phyloP scores from a whole-genome alignment of 2,113 vertebrate species.

The Channa maculata region DNA sequence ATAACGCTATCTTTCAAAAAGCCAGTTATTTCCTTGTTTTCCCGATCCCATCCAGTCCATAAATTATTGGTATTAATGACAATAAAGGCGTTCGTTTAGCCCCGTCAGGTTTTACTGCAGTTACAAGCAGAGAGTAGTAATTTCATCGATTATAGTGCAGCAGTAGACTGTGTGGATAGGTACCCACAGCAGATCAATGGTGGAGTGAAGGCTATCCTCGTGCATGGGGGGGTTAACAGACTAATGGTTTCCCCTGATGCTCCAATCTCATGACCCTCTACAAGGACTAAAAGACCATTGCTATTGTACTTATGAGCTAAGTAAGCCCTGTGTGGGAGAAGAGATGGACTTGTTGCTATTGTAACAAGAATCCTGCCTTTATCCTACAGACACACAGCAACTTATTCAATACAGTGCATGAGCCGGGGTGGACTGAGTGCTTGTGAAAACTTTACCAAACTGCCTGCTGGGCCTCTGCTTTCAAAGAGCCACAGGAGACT shows the following conservation, averaged over 20 bases:
- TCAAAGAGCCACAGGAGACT: slow-evolving; percentile 15
- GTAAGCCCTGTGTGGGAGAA: slow-evolving; percentile 28
- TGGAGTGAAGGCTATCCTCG: slow-evolving; percentile 52
- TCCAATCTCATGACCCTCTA: slow-evolving; percentile 58
- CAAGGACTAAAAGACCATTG: slow-evolving; percentile 30
- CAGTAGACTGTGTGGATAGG: slow-evolving; percentile 30
- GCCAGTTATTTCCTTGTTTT: slow-evolving; percentile 26
- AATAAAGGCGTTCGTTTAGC: slow-evolving; percentile 27
- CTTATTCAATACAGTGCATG: neutral
- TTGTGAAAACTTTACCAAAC: slow-evolving; percentile 4
- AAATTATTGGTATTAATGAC: slow-evolving; percentile 59
- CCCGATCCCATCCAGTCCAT: slow-evolving; percentile 33
- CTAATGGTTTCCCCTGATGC: slow-evolving; percentile 76
- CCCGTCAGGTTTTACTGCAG: slow-evolving; percentile 26
- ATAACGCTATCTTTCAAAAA: slow-evolving; percentile 2
- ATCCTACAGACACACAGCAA: slow-evolving; percentile 5
- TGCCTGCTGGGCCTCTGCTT: slow-evolving; percentile 12
- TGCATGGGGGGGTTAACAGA: slow-evolving; percentile 63
- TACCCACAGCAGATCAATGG: slow-evolving; percentile 61
- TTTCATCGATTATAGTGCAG: slow-evolving; percentile 64
- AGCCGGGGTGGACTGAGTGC: neutral
- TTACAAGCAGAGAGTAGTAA: slow-evolving; percentile 52
- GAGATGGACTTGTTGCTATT: slow-evolving; percentile 12
- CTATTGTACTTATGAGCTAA: slow-evolving; percentile 13
- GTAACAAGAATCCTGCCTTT: slow-evolving; percentile 42